Base-by-base conservation (phyloP, 2,797 vertebrate species). In the Saguinus oedipus region DNA sequence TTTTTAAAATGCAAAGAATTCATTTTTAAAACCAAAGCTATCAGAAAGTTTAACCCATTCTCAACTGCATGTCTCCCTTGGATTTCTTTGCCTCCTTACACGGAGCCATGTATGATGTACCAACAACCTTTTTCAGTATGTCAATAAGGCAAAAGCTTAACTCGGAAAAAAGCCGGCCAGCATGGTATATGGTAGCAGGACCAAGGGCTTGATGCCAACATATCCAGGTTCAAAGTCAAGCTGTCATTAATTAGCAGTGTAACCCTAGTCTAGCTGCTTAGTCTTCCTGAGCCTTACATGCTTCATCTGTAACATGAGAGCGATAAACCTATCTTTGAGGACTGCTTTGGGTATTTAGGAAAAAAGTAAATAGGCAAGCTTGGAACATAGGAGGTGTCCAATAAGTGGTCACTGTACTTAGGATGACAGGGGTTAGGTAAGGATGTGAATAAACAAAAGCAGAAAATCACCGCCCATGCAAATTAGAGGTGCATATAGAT, bases 1-100 rank as follows among this genome's bases (percentile, higher is more conserved):
- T 97, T 97, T 97, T 36, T 83, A 96, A 97, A 42, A 96, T 94
- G 96, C 97, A 86, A 98, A 97, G 97, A 97, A 70, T 61, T 80
- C 61, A 85, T 95, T 90, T 86, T 92, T 86, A 48, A 75, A 94
- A 59, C 61, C 88, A 95, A 33, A 26, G 68, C 88, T 92, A 78
- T 81, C 80, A 53, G 87, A 50, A 93, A 72, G 50, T 86, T 97
- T 96, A 97, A 48, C 93, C 50, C 97, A 24, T 93, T 68, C 81
- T 72, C 27, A 53, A 44, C 96, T 92, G 59, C 55, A 24, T 0
- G 0, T 68, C 19, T 97, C 76, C 20, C 20, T 42, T 44, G 27
- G 4, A 4, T 96, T 75, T 91, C 53, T 90, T 85, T 39, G 27
- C 61, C 36, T 92, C 24, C 19, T 57, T n/a, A 11, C 33, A 78